Evolutionary conservation across 2,113 vertebrate genomes (phyloP), one percentile per base, ranked within the genome.

Genomic region (Chinchilla lanigera): DNA sequence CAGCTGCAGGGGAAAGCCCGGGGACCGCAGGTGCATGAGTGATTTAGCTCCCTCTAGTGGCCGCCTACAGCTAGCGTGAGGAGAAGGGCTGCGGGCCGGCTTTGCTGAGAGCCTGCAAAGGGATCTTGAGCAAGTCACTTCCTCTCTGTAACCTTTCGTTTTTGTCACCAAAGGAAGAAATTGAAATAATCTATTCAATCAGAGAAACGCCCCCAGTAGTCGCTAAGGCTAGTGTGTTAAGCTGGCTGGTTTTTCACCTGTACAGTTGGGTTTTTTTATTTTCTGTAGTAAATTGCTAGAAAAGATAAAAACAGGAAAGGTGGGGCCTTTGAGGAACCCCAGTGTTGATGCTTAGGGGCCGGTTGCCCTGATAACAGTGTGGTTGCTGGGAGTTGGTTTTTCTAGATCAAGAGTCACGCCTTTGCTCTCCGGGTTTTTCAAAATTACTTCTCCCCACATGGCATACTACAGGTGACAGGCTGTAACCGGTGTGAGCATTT

Each of bases 251-350:
- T 87, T 30, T 61, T 56, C 65, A 63, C 44, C 61, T 7, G 5
- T 47, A 38, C 3, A 0, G 19, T 69, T 38, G 30, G 78, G 41
- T 38, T 93, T 87, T 89, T 77, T 54, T 52, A 16, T 10, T 86
- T 92, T 97, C 60, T 90, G 77, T 1, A 58, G 75, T 71, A 92
- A 81, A 95, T 19, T 82, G 75, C 41, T 41, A 41, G 20, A 4
- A 38, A 61, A 83, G 93, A 41, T 84, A 13, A 17, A 98, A 99
- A 99, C 98, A 98, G 98, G 98, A 99, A 99, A 98, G 98, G 98
- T 90, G 98, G 97, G 93, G 98, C 26, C 96, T 67, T 90, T 93
- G 89, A 86, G 95, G 94, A 96, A 60, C 93, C 89, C 80, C 75
- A 78, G 77, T 95, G 98, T 96, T 96, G 91, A 87, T 93, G 96